Evolutionary conservation across 2,888 invertebrate genomes (phyloP).

Genomic region (Mythimna lalbum): DNA sequence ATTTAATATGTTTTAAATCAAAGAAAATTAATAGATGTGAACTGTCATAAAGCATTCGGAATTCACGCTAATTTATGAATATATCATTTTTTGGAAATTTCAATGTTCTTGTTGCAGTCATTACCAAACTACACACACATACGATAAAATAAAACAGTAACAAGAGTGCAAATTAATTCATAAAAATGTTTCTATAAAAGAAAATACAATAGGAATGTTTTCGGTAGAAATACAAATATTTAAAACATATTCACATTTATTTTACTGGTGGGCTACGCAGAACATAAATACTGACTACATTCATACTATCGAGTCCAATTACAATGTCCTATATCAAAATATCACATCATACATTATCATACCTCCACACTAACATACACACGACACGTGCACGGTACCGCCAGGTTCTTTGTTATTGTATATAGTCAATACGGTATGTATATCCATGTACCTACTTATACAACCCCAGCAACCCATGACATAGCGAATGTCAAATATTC

Average conservation of each 20-base stretch:
- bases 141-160: slow-evolving; percentile 32
- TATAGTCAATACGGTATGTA: background rate
- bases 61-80: slow-evolving; percentile 34
- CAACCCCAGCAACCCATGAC: slow-evolving; percentile 30
- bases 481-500: slow-evolving; percentile 32
- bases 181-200: slow-evolving; percentile 46
- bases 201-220: slow-evolving; percentile 64
- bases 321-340: slow-evolving; percentile 68
- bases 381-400: slow-evolving; percentile 7
- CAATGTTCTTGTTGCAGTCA: slow-evolving; percentile 8
- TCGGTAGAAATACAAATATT: slow-evolving; percentile 53
- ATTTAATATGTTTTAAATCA: slow-evolving; percentile 21
- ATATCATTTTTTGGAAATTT: slow-evolving; percentile 38
- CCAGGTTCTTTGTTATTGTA: slow-evolving; percentile 16
- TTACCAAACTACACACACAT: slow-evolving; percentile 13
- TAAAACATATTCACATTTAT: slow-evolving; percentile 59
- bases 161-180: slow-evolving; percentile 42
- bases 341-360: slow-evolving; percentile 71
- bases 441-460: background rate
- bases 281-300: slow-evolving; percentile 55
- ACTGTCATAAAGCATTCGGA: slow-evolving; percentile 19
- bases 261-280: slow-evolving; percentile 68
- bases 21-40: slow-evolving; percentile 19
- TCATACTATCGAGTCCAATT: slow-evolving; percentile 55
- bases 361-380: slow-evolving; percentile 14